These are phyloP conservation scores for Rhynchopsitta pachyrhyncha DNA, from an alignment of 2,113 vertebrate genomes.

Conservation along the genomic window DNA sequence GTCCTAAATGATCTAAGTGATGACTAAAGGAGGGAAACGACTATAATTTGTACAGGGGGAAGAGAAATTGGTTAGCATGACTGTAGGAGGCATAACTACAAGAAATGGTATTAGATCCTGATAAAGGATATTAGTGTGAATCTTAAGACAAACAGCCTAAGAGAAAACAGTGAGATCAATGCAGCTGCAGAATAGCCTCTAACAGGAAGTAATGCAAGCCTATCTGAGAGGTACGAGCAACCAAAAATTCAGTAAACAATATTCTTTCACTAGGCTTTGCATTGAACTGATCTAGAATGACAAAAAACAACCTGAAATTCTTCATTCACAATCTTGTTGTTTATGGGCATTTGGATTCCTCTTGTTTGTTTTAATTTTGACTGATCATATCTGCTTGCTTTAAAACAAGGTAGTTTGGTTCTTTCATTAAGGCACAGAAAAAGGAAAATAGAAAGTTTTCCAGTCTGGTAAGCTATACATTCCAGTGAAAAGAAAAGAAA, in stretches of 20 bases:
- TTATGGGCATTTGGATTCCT: neutral
- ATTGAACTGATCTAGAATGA: neutral
- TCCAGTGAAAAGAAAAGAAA: neutral
- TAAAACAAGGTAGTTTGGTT: neutral
- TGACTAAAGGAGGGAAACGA: slow-evolving; percentile 7
- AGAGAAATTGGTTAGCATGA: neutral
- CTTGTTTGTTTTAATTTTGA: neutral
- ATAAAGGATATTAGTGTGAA: neutral
- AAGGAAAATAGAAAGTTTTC: neutral
- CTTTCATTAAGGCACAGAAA: neutral
- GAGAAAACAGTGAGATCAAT: slow-evolving; percentile 7
- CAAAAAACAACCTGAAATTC: neutral
- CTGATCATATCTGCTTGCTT: neutral
- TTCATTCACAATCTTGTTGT: neutral
- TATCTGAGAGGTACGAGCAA: neutral
- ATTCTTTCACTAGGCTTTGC: neutral
- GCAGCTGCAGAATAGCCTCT: neutral
- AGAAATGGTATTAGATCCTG: slow-evolving; percentile 5
- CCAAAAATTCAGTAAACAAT: neutral
- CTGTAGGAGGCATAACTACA: slow-evolving; percentile 6
- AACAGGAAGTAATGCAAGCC: neutral
- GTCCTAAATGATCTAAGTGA: slow-evolving; percentile 9
- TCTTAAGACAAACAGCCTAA: neutral
- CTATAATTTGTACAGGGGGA: slow-evolving; percentile 18
- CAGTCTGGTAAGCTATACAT: neutral